A percentile compares a stretch with the other conserved stretches of the same genome.
These are phyloP conservation scores for Arizona elegans DNA, from an alignment of 2,113 vertebrate species.

Conservation along the genomic window DNA sequence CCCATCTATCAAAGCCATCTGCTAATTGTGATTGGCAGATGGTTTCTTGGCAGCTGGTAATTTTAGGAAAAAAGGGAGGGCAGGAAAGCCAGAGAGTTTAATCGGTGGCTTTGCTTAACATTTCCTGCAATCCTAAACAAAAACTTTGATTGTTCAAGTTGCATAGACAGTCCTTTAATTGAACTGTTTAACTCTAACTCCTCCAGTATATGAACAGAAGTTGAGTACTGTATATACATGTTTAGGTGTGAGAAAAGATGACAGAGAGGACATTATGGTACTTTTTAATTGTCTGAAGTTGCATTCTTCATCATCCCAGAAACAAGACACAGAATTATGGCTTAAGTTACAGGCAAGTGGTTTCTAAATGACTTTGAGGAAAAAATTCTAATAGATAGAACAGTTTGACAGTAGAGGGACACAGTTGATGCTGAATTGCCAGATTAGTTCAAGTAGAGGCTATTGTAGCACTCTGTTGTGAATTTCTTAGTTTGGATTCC, in stretches of 20 bases:
- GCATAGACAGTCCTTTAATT: neutral
- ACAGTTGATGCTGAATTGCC: neutral
- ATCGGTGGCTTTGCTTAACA: neutral
- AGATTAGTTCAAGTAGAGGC: neutral
- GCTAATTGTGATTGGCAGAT: neutral
- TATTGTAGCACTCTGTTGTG: neutral
- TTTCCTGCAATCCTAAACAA: neutral
- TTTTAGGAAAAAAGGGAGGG: neutral
- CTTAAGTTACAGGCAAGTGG: neutral
- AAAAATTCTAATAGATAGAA: neutral
- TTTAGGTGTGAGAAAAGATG: neutral
- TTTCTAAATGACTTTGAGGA: neutral
- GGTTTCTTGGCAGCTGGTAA: neutral
- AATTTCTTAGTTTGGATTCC: neutral
- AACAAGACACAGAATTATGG: neutral
- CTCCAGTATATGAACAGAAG: neutral
- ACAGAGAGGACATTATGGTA: neutral
- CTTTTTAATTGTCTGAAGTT: neutral
- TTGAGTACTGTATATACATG: neutral
- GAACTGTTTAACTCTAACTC: neutral
- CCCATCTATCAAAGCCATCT: neutral
- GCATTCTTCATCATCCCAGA: neutral
- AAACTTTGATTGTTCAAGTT: neutral
- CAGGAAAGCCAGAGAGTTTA: neutral
- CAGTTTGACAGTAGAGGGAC: neutral